A percentile compares a stretch with the other conserved stretches of the same genome.
phyloP scores from a whole-genome alignment of 1,140 invertebrate genomes.

The Triops longicaudatus region DNA sequence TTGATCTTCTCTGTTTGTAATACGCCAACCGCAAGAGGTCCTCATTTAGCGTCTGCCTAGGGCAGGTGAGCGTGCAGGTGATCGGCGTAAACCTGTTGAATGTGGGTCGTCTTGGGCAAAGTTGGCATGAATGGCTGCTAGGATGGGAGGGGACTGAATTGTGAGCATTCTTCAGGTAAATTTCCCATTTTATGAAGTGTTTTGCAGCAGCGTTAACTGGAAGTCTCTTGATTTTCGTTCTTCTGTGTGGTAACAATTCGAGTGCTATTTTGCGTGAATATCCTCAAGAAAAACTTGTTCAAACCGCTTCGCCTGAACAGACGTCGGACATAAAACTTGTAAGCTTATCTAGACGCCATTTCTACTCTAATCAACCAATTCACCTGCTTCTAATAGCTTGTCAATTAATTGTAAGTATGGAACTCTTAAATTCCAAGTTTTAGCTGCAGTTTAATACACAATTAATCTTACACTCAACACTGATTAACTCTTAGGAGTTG shows the following conservation, averaged over 20 bases:
- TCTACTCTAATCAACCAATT: background rate
- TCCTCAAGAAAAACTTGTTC: background rate
- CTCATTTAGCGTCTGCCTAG: background rate
- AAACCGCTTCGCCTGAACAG: background rate
- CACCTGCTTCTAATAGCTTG: background rate
- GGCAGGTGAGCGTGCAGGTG: conserved; percentile 13
- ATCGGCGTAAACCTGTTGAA: conserved; percentile 12
- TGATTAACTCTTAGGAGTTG: no score
- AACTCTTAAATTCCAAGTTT: no score
- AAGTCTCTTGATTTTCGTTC: background rate
- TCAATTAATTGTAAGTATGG: no score
- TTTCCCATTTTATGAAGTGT: background rate
- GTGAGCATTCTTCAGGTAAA: conserved; percentile 9
- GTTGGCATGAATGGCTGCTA: conserved; percentile 10
- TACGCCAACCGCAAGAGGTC: background rate
- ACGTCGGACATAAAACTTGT: background rate
- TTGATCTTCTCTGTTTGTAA: background rate
- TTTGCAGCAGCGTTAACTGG: background rate
- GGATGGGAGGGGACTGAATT: conserved; percentile 14
- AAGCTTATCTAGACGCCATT: conserved; percentile 12
- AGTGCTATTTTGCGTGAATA: background rate
- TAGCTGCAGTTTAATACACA: no score
- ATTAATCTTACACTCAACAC: no score
- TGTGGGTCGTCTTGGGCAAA: conserved; percentile 11
- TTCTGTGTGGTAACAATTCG: background rate